Evolutionary conservation across 2,113 vertebrate species (phyloP).

Genomic region (Dasypus novemcinctus): DNA sequence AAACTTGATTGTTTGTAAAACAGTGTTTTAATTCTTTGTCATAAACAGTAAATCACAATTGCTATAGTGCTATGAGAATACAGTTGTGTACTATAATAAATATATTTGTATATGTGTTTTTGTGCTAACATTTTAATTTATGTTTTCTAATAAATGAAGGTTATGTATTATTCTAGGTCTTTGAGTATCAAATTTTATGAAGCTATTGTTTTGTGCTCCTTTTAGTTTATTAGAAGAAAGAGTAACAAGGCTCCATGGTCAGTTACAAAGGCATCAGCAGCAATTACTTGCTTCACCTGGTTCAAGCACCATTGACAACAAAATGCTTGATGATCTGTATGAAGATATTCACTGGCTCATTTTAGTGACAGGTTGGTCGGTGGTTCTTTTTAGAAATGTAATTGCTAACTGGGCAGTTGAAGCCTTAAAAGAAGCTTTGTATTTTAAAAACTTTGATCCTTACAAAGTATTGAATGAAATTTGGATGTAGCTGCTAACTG

Average conservation of each 20-base stretch:
- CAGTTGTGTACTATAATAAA: not conserved
- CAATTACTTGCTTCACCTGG: conserved; percentile 93
- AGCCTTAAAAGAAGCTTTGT: not conserved
- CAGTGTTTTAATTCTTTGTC: conserved; percentile 46
- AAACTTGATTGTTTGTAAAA: conserved; percentile 61
- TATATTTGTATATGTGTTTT: conserved; percentile 36
- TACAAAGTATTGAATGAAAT: not conserved
- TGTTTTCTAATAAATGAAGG: conserved; percentile 1
- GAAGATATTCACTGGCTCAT: conserved; percentile 99
- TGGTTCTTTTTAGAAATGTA: conserved; percentile 24
- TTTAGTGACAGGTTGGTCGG: conserved; percentile 94
- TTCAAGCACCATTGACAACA: conserved; percentile 89
- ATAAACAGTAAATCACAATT: conserved; percentile 27
- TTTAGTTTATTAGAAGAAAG: conserved; percentile 95
- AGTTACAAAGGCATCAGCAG: conserved; percentile 96
- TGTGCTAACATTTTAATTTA: conserved; percentile 32
- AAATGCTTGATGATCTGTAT: conserved; percentile 96
- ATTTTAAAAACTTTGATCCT: not conserved
- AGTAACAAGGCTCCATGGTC: conserved; percentile 95
- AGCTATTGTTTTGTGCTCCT: conserved; percentile 43
- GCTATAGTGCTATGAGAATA: not conserved
- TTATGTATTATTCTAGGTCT: not conserved
- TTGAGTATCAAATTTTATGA: not conserved
- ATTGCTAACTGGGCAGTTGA: not conserved
- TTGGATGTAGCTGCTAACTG: not conserved